Percentiles rank a stretch among this genome's conserved stretches.
Conservation (phyloP, 1,140 invertebrate species). For the Chironomus tepperi region DNA sequence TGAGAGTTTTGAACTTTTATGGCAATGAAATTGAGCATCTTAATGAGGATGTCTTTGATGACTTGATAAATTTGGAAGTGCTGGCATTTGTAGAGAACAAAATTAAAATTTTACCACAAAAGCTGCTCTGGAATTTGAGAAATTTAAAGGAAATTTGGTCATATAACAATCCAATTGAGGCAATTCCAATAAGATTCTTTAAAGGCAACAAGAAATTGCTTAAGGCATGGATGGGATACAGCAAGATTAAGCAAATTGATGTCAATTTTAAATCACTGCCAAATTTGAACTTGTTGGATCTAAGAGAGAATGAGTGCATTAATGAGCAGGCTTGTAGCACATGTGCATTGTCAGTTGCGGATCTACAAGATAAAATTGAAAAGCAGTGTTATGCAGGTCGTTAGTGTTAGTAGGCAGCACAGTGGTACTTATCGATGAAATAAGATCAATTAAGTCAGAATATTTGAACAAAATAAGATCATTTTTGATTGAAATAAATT, state of each 20-base stretch:
- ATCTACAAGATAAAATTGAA: slow-evolving; percentile 25
- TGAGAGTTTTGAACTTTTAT: neutral
- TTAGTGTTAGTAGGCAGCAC: no score
- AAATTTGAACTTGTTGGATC: neutral
- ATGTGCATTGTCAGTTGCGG: neutral
- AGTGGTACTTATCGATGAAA: no score
- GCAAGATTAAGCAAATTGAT: neutral
- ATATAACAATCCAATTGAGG: neutral
- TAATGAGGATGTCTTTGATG: neutral
- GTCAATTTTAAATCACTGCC: neutral
- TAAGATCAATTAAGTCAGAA: no score
- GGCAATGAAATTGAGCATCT: neutral
- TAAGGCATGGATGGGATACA: neutral
- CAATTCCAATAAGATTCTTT: neutral
- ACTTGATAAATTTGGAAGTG: neutral
- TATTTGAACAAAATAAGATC: no score
- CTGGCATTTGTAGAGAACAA: neutral
- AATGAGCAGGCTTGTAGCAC: neutral
- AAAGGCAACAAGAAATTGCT: neutral
- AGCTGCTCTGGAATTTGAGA: neutral
- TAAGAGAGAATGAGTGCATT: neutral
- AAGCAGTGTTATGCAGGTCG: no score
- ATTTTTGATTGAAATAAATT: no score
- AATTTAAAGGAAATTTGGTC: neutral
- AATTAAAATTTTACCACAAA: neutral